Evolutionary conservation across 1,140 invertebrate genomes (phyloP).

Genomic region (Eumeta japonica): DNA sequence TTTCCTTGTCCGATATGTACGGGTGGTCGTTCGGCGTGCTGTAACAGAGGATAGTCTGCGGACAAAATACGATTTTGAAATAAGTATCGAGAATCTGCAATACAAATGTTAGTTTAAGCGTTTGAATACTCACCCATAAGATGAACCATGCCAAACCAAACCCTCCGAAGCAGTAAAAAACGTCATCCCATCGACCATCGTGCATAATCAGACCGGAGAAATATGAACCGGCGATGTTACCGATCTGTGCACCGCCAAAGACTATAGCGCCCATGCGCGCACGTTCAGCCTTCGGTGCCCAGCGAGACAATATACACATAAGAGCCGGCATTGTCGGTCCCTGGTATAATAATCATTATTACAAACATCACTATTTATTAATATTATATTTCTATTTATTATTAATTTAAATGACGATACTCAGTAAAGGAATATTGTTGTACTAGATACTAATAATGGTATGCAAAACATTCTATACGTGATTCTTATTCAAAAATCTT

Average conservation of each 20-base stretch:
- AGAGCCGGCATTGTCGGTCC: constrained; percentile 77
- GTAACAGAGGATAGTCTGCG: constrained; percentile 57
- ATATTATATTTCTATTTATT: no score
- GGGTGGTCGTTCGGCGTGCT: constrained; percentile 63
- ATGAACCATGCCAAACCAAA: constrained; percentile 71
- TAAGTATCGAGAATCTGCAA: background rate
- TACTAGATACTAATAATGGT: no score
- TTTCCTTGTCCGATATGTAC: constrained; percentile 62
- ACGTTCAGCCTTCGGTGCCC: constrained; percentile 72
- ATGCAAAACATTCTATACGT: no score
- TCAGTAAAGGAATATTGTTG: no score
- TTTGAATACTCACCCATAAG: constrained; percentile 61
- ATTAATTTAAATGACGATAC: no score
- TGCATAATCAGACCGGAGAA: constrained; percentile 70
- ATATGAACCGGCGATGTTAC: constrained; percentile 73
- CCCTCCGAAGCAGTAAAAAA: constrained; percentile 82
- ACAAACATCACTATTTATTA: background rate
- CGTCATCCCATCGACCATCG: constrained; percentile 70
- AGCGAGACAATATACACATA: constrained; percentile 71
- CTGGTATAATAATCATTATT: constrained; percentile 29
- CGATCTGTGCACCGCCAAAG: constrained; percentile 69
- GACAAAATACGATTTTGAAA: constrained; percentile 5
- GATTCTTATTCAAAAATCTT: no score
- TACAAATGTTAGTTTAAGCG: background rate
- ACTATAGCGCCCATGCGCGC: constrained; percentile 72